phyloP scores from a whole-genome alignment of 2,888 invertebrate genomes.

The Pristionchus japonicus region DNA sequence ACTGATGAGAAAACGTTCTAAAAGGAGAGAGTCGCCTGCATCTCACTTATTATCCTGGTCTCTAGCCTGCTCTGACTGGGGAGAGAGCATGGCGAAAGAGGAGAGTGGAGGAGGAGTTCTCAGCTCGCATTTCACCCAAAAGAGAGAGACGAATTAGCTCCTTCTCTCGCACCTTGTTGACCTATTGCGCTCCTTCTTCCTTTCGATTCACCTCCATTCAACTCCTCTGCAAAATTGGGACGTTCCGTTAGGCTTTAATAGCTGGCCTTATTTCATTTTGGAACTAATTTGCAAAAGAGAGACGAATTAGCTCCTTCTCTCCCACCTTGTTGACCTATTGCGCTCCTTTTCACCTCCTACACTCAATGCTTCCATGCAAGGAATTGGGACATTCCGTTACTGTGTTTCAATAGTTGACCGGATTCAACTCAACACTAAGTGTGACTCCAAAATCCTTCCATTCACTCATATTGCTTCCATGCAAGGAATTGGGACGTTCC shows the following conservation, averaged over 20 bases:
- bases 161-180: conserved; percentile 1
- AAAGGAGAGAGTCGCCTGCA: neutral
- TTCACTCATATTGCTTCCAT: neutral
- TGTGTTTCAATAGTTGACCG: no score
- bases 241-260: neutral
- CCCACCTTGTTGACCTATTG: conserved; percentile 34
- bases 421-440: no score
- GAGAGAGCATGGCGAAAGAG: no score
- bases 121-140: neutral
- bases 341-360: neutral
- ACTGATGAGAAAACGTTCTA: neutral
- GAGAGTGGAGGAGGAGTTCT: no score
- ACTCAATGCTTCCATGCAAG: neutral
- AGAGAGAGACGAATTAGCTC: neutral
- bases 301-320: neutral
- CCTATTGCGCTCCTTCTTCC: neutral
- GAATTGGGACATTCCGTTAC: neutral
- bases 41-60: no score
- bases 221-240: neutral
- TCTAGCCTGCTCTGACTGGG: no score
- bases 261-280: no score
- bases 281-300: no score
- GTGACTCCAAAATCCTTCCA: no score
- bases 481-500: neutral
- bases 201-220: neutral